Base-by-base conservation (phyloP, 1,140 invertebrate species). In the Cotesia typhae region DNA sequence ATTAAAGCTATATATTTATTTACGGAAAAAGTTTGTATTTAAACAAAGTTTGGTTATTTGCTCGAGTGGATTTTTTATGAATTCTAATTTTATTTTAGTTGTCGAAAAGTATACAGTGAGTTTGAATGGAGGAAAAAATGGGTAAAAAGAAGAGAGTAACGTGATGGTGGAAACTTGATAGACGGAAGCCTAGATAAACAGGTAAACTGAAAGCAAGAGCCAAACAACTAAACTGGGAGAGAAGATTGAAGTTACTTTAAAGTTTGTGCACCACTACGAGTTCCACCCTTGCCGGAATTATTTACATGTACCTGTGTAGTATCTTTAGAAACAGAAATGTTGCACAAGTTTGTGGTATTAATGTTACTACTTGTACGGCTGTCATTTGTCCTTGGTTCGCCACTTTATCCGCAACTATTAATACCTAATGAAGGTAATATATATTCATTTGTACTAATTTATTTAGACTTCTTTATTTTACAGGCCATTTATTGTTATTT, bases 361-460 rank as follows among this genome's bases (percentile, higher is more conserved):
- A 74, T 80, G 72, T 73, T 79, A 57, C 41, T 47, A 47, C 74
- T 80, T 71, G 73, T 72, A 69, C 79, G 76, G 76, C 72, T 77
- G 72, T 77, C 76, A 75, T 75, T 79, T 71, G 79, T 78, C 73
- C 73, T 73, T 73, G 78, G 76, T 66, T 73, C 71, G 59, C 79
- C 79, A 69, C 75, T 80, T 68, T 74, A 78, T 73, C 76, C 76
- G 36, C 73, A 70, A 71, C 69, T 75, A 67, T 57, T 77, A 70
- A 78, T 77, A 74, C 77, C 77, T 20, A 66, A 78, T 67, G 78
- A 75, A 76, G 74, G 78, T 78, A 77, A 73, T 76, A 71, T 66
- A 59, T 4, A 55, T n/a, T 55, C 12, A 14, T 20, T 10, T 10
- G 9, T 20, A 59, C 9, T 59, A 59, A 10, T 10, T 7, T 6